Conservation (phyloP, 2,113 vertebrate genomes). For the Tamias sibiricus region DNA sequence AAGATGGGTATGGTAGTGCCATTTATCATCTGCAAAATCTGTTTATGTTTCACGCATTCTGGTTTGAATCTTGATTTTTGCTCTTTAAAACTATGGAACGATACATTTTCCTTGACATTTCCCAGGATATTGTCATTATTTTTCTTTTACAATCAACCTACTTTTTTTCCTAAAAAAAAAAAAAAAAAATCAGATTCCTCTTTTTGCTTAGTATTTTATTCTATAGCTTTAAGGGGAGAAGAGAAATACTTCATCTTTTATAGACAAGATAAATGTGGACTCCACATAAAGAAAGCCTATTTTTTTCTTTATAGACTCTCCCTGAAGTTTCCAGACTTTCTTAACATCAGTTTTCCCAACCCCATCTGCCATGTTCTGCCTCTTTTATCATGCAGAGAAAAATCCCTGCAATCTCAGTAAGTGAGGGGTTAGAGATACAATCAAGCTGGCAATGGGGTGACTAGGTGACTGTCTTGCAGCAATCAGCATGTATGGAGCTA, state of each 20-base stretch:
- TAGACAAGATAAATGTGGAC: neutral
- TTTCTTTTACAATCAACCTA: neutral
- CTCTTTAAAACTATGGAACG: constrained; percentile 57
- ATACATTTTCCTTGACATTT: constrained; percentile 59
- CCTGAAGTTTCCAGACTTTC: neutral
- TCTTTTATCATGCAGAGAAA: neutral
- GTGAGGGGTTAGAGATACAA: neutral
- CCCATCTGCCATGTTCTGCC: neutral
- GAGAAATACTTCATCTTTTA: neutral
- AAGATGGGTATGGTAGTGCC: neutral
- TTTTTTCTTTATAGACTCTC: neutral
- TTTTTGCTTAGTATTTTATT: constrained; percentile 39
- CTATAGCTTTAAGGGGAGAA: neutral
- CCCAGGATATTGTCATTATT: constrained; percentile 42
- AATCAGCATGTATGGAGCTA: neutral
- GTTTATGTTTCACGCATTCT: constrained; percentile 39
- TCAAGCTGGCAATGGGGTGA: neutral
- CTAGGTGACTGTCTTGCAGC: neutral
- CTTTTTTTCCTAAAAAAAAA: neutral
- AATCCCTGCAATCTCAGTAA: neutral
- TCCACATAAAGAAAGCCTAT: neutral
- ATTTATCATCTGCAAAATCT: constrained; percentile 64
- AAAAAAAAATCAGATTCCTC: neutral
- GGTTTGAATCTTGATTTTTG: constrained; percentile 55
- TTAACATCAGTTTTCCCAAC: neutral